phyloP scores from a whole-genome alignment of 1,140 invertebrate species.

The Euura lappo region DNA sequence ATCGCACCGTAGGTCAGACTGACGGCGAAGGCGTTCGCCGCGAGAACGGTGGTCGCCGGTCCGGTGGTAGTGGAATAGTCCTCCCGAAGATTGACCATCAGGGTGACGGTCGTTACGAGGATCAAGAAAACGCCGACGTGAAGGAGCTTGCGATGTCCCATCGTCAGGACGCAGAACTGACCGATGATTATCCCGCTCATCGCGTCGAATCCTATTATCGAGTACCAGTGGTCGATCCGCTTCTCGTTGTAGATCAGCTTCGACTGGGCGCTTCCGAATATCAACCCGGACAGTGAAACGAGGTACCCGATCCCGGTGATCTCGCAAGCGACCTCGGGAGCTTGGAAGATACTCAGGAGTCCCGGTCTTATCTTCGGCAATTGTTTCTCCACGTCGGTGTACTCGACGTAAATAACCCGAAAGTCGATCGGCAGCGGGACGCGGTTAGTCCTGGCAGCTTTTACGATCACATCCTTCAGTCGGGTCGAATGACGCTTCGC shows the following conservation, averaged over 20 bases:
- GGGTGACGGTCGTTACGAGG: slow-evolving; percentile 22
- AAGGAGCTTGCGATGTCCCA: slow-evolving; percentile 28
- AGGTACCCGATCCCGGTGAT: slow-evolving; percentile 27
- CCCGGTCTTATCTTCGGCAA: slow-evolving; percentile 16
- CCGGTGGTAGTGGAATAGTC: slow-evolving; percentile 21
- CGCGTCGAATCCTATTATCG: not conserved
- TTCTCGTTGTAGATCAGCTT: not conserved
- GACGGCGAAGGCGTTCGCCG: slow-evolving; percentile 24
- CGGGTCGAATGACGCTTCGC: slow-evolving; percentile 15
- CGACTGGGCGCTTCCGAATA: slow-evolving; percentile 24
- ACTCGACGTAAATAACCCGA: slow-evolving; percentile 18
- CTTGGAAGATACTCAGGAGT: slow-evolving; percentile 19
- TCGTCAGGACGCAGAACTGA: slow-evolving; percentile 25
- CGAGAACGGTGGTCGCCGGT: slow-evolving; percentile 23
- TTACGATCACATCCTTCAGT: slow-evolving; percentile 14
- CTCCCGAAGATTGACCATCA: slow-evolving; percentile 24
- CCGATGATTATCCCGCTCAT: slow-evolving; percentile 23
- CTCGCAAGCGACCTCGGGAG: slow-evolving; percentile 25
- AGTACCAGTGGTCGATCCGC: not conserved
- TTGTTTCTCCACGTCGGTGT: slow-evolving; percentile 17
- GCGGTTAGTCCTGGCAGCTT: slow-evolving; percentile 22
- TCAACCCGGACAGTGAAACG: slow-evolving; percentile 23
- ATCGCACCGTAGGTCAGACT: slow-evolving; percentile 28
- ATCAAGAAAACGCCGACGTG: slow-evolving; percentile 25
- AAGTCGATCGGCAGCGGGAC: slow-evolving; percentile 6